These are phyloP conservation scores for Mimas tiliae DNA, from an alignment of 2,888 invertebrate genomes.

Conservation along the genomic window DNA sequence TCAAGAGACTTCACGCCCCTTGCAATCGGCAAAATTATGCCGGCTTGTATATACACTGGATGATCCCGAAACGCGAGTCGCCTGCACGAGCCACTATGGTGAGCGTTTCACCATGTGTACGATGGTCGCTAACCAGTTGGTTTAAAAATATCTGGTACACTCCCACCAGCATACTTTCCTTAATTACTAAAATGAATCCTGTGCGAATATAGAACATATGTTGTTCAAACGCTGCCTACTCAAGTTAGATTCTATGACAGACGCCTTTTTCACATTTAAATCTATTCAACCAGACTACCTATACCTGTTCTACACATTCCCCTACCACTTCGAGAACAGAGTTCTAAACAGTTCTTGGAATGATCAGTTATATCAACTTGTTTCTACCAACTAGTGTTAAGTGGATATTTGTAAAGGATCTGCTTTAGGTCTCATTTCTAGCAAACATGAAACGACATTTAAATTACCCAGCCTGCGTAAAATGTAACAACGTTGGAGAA, in stretches of 20 bases:
- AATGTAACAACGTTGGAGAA: constrained; percentile 50
- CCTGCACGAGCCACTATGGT: too few relatives aligned
- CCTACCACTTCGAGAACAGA: constrained; percentile 6
- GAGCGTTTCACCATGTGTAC: too few relatives aligned
- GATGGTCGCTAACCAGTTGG: too few relatives aligned
- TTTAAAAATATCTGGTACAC: too few relatives aligned
- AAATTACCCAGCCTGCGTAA: constrained; percentile 47
- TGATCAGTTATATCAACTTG: neutral
- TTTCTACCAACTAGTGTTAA: neutral
- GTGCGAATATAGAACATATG: too few relatives aligned
- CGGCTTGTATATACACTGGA: too few relatives aligned
- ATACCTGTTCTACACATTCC: neutral
- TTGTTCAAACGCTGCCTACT: constrained; percentile 10
- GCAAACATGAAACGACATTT: constrained; percentile 35
- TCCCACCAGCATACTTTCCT: too few relatives aligned
- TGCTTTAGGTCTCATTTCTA: neutral
- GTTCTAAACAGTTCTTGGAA: constrained; percentile 3
- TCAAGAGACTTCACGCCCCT: too few relatives aligned
- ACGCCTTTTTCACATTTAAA: neutral
- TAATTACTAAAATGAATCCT: too few relatives aligned
- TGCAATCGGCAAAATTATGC: too few relatives aligned
- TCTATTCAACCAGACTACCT: neutral
- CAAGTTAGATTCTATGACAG: neutral
- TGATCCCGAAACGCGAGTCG: too few relatives aligned
- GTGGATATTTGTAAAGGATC: neutral